Evolutionary conservation across 2,888 invertebrate species (phyloP), one percentile per base, ranked within the genome.

Genomic region (Geophilus truncorum): DNA sequence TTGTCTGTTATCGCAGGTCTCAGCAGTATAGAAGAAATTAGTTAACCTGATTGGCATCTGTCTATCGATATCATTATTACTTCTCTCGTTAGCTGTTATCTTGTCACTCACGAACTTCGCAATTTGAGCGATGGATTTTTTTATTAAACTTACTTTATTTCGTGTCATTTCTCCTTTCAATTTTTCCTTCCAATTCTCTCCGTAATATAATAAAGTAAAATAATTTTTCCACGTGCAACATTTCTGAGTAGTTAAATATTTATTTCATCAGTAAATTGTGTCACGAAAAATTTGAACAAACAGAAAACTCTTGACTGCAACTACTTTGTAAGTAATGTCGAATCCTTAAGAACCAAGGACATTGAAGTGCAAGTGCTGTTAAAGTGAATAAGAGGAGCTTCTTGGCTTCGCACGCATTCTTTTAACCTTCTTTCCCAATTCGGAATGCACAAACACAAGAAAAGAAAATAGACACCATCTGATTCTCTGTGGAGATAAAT

Each of bases 61-160:
- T 70, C 70, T 70, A 70, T 70, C 25, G 28, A 70, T 70, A 70
- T 70, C 70, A 10, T 70, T 70, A 70, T 70, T 70, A 70, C 28
- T 28, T 70, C 12, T n/a, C 10, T 70, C 70, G 5, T 23, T 23
- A 21, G 3, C 21, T 3, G 21, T 57, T 70, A 70, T 70, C 70
- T 70, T 70, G 70, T 70, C 70, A 28, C 15, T 28, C 25, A 70
- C 28, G 1, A 15, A 12, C 25, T 70, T 25, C 10, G n/a, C 15
- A 25, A 70, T 70, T 25, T 28, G 70, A 70, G 70, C 10, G 70
- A 70, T 28, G 70, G 25, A 0, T 70, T 70, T 28, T 25, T 10
- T 4, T 70, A n/a, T 12, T 6, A 25, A 25, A 1, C 28, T 70
- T 70, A 25, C 51, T 51, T 51, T 18, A 51, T 51, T 51, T 51